These are phyloP conservation scores for Malachius bipustulatus DNA, from an alignment of 2,888 invertebrate species.

Conservation along the genomic window DNA sequence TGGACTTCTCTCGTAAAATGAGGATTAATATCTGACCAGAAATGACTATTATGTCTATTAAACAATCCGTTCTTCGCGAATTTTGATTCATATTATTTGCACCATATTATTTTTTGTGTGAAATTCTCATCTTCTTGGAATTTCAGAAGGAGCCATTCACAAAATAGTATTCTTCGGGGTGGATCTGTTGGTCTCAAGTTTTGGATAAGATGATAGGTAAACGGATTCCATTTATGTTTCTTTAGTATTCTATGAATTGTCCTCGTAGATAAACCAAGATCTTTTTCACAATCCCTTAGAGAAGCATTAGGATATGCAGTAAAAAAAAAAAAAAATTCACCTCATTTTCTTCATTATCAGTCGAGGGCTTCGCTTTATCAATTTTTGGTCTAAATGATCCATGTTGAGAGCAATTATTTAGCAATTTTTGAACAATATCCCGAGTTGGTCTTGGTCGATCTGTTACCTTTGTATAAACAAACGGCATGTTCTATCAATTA, in stretches of 20 bases:
- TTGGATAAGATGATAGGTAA: not conserved
- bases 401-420: not conserved
- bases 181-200: not conserved
- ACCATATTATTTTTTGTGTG: conserved; percentile 1
- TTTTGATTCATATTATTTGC: not conserved
- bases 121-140: not conserved
- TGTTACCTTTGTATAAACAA: not conserved
- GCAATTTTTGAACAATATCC: not conserved
- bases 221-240: conserved; percentile 2
- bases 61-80: not conserved
- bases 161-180: not conserved
- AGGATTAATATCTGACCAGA: not conserved
- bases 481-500: not conserved
- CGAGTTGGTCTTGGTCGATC: not conserved
- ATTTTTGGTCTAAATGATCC: not conserved
- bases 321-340: not conserved
- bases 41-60: not conserved
- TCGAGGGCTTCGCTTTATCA: not conserved
- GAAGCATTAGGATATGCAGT: too few species aligned
- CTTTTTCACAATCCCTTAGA: too few species aligned
- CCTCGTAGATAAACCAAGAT: not conserved
- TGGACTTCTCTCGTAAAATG: conserved; percentile 1
- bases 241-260: not conserved
- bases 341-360: not conserved
- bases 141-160: conserved; percentile 1